Percentiles rank a stretch among this genome's conserved stretches.
Conservation (phyloP, 1,140 invertebrate genomes). For the Drosophila sulfurigaster region DNA sequence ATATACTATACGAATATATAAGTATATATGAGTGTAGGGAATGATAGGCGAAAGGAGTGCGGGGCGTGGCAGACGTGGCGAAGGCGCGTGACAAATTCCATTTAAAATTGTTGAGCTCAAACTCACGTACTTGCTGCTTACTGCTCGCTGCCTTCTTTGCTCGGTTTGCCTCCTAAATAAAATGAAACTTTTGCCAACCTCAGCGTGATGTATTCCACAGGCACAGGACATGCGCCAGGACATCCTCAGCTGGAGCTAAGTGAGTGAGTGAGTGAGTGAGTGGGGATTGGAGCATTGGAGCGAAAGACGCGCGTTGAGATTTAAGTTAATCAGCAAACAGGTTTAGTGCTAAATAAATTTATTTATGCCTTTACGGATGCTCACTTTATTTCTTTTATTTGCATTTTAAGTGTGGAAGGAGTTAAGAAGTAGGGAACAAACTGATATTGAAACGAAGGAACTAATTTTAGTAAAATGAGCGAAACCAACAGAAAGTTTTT, state of each 20-base stretch:
- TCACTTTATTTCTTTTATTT: slow-evolving; percentile 36
- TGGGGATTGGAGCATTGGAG: neutral
- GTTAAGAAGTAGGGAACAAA: too few relatives aligned
- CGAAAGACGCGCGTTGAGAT: slow-evolving; percentile 51
- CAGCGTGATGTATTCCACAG: slow-evolving; percentile 74
- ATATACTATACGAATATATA: slow-evolving; percentile 54
- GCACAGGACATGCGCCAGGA: slow-evolving; percentile 48
- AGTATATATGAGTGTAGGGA: slow-evolving; percentile 17
- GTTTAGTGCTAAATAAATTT: slow-evolving; percentile 79
- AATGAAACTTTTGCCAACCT: slow-evolving; percentile 78
- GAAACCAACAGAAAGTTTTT: too few relatives aligned
- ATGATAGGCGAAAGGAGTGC: neutral
- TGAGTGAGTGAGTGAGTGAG: neutral
- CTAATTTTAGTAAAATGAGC: neutral
- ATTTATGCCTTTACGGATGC: slow-evolving; percentile 59
- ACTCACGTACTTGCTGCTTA: slow-evolving; percentile 63
- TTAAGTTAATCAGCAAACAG: slow-evolving; percentile 83
- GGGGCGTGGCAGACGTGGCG: slow-evolving; percentile 18
- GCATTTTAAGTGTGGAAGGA: neutral
- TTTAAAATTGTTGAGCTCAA: slow-evolving; percentile 82
- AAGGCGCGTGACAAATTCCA: slow-evolving; percentile 83
- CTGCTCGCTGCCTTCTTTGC: slow-evolving; percentile 5
- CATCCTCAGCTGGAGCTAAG: neutral
- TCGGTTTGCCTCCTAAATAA: slow-evolving; percentile 65
- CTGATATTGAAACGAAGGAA: neutral